phyloP scores from a whole-genome alignment of 2,113 vertebrate species.

The Macquaria australasica region DNA sequence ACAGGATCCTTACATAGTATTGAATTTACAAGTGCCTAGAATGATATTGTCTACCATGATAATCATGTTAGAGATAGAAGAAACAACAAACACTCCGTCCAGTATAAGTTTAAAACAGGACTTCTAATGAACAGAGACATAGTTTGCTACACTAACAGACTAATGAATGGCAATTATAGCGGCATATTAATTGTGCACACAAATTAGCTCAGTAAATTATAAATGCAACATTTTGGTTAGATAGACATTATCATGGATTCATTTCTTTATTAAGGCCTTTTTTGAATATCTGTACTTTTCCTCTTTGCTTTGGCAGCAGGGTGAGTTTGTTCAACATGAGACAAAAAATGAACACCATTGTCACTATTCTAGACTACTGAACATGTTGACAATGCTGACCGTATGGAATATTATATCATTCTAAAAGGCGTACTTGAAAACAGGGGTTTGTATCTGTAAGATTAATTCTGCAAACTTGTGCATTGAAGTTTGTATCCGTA shows the following conservation, averaged over 20 bases:
- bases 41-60: not conserved
- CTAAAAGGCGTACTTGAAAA: no score
- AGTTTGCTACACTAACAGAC: slow-evolving; percentile 2
- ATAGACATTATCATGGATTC: not conserved
- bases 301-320: not conserved
- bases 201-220: slow-evolving; percentile 17
- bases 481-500: no score
- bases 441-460: no score
- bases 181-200: not conserved
- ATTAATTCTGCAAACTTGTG: no score
- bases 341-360: not conserved
- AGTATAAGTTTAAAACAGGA: not conserved
- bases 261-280: not conserved
- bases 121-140: not conserved
- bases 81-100: no score
- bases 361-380: not conserved
- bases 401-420: no score
- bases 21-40: not conserved
- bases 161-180: slow-evolving; percentile 4
- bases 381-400: no score
- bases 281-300: not conserved
- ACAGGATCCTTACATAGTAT: not conserved
- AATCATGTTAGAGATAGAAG: not conserved
- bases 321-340: not conserved
- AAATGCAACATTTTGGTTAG: not conserved